phyloP scores from a whole-genome alignment of 2,888 invertebrate genomes.

The Axea sp. region DNA sequence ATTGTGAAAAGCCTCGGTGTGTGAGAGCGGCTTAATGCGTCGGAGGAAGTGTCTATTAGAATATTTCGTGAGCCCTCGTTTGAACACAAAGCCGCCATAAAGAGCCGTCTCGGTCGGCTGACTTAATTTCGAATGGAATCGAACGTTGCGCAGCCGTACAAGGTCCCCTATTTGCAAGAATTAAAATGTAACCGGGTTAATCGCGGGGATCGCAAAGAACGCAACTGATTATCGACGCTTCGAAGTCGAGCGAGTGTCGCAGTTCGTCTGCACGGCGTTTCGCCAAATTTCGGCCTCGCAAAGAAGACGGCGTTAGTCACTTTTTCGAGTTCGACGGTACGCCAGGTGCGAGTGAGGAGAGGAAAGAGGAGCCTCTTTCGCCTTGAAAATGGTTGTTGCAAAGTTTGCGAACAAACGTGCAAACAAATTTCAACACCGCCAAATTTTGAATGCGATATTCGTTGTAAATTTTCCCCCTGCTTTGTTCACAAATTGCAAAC shows the following conservation, averaged over 20 bases:
- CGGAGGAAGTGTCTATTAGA: conserved; percentile 54
- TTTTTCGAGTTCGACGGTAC: too few species aligned
- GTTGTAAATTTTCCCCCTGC: too few species aligned
- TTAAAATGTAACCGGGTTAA: conserved; percentile 70
- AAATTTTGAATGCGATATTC: too few species aligned
- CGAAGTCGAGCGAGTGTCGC: neutral
- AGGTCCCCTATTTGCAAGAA: conserved; percentile 64
- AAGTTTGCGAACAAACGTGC: too few species aligned
- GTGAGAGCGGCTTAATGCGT: conserved; percentile 21
- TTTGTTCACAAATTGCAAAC: too few species aligned
- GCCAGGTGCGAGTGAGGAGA: too few species aligned
- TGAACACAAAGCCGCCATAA: conserved; percentile 42
- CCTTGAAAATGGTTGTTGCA: too few species aligned
- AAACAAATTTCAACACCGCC: too few species aligned
- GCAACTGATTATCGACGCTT: conserved; percentile 33
- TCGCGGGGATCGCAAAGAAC: conserved; percentile 37
- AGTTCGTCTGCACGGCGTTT: too few species aligned
- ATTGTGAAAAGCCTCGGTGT: conserved; percentile 19
- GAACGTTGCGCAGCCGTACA: conserved; percentile 44
- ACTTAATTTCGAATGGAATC: conserved; percentile 57
- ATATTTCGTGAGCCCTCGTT: conserved; percentile 56
- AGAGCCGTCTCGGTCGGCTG: conserved; percentile 37
- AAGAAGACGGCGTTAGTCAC: too few species aligned
- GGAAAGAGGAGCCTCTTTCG: too few species aligned
- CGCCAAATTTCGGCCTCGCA: too few species aligned